Percentiles rank a stretch among this genome's conserved stretches.
These are phyloP conservation scores for Bovichtus diacanthus DNA, from an alignment of 2,797 vertebrate genomes.

Conservation along the genomic window DNA sequence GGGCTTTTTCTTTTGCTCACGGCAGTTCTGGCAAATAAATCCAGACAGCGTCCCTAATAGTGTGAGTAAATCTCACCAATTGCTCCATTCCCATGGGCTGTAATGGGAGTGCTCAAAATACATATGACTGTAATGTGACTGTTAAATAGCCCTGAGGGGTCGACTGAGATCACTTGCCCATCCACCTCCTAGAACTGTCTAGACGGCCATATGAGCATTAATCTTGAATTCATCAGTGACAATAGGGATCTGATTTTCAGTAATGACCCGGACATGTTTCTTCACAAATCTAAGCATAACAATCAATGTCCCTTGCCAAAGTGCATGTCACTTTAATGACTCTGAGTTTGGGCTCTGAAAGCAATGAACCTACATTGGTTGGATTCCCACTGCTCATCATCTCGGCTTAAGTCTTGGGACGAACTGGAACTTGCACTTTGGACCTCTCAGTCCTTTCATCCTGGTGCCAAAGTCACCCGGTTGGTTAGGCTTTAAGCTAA, in stretches of 20 bases:
- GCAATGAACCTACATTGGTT: conserved; percentile 1
- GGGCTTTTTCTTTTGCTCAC: conserved; percentile 26
- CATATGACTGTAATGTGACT: conserved; percentile 62
- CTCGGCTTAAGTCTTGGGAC: conserved; percentile 46
- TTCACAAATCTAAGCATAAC: conserved; percentile 47
- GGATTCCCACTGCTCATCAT: conserved; percentile 62
- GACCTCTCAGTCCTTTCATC: conserved; percentile 44
- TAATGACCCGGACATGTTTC: conserved; percentile 39
- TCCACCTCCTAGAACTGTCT: conserved; percentile 39
- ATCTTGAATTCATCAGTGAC: conserved; percentile 56
- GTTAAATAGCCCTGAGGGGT: conserved; percentile 69
- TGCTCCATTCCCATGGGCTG: conserved; percentile 61
- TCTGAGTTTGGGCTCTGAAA: conserved; percentile 1
- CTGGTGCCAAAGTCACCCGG: conserved; percentile 49
- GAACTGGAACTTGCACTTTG: conserved; percentile 43
- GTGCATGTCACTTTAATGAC: conserved; percentile 45
- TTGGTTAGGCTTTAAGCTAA: conserved; percentile 49
- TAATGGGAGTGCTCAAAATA: conserved; percentile 65
- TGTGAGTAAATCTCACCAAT: conserved; percentile 76
- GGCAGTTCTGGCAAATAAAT: conserved; percentile 69
- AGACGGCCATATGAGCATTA: conserved; percentile 35
- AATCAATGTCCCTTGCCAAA: conserved; percentile 37
- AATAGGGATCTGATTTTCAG: conserved; percentile 52
- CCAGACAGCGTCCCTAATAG: conserved; percentile 67
- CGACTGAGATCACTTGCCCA: conserved; percentile 56